Evolutionary conservation across 2,113 vertebrate genomes (phyloP), one percentile per base, ranked within the genome.

Genomic region (Cettia cetti): DNA sequence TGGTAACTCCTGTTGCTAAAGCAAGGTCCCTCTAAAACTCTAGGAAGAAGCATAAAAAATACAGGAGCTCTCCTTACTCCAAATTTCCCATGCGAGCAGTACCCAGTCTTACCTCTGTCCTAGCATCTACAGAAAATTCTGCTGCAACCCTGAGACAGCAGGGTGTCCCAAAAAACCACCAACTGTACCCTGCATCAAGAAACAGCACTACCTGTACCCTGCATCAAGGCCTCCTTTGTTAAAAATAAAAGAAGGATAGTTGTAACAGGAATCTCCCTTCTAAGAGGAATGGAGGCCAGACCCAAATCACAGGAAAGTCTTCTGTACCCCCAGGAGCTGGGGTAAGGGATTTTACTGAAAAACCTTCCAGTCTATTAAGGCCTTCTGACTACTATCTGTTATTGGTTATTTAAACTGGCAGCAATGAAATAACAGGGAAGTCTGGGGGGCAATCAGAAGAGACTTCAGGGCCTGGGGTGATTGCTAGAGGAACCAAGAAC

Each of bases 1-100:
- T 85, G 77, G 42, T 60, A 54, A 89, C 63, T 81, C 81, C 40
- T 15, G 84, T 85, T 92, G 78, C 82, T 95, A 87, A 96, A 97
- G 94, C 47, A 82, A 96, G 66, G 61, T 64, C 24, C 10, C 16
- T 95, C 74, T 95, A 96, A 95, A 94, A 24, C 4, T 7, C 22
- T 27, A 70, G 7, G 20, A 88, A 75, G 50, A 69, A 30, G 70
- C 14, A 61, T 71, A n/a, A 91, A 88, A 90, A 86, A 91, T 86
- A 64, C 33, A 82, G 53, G 20, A 86, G 15, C 24, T 92, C 86
- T 37, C 57, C 35, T 85, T 15, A 33, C 56, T 94, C 60, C 70
- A 88, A 15, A 65, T 82, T 96, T 86, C 79, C 69, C 90, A 82
- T 50, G 40, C 15, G 12, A 92, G 37, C 10, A 11, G 30, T 56